Evolutionary conservation across 2,113 vertebrate species (phyloP).

Genomic region (Centrocercus urophasianus): DNA sequence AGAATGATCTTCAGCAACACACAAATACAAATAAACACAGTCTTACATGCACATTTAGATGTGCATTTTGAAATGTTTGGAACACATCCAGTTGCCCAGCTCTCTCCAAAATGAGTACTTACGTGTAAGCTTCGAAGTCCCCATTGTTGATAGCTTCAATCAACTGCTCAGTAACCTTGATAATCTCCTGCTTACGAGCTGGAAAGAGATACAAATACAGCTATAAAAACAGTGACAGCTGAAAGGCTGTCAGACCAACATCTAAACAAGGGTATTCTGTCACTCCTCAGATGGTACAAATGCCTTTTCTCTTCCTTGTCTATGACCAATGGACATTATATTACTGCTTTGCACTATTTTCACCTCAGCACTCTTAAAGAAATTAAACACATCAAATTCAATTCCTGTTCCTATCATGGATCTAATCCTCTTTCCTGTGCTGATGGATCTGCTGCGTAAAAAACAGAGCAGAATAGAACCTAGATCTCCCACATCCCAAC

Average conservation of each 20-base stretch:
- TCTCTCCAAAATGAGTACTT: slow-evolving; percentile 60
- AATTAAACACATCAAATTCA: not conserved
- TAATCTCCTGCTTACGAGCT: slow-evolving; percentile 98
- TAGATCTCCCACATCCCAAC: not conserved
- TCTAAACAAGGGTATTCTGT: not conserved
- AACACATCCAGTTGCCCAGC: not conserved
- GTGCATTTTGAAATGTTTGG: not conserved
- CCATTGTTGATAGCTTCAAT: slow-evolving; percentile 98
- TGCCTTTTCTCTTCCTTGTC: not conserved
- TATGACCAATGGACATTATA: not conserved
- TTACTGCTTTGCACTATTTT: not conserved
- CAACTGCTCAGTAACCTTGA: slow-evolving; percentile 96
- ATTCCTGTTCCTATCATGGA: not conserved
- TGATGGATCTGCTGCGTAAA: not conserved
- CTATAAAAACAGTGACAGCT: not conserved
- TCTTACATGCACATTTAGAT: accelerated
- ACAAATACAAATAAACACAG: not conserved
- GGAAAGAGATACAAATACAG: slow-evolving; percentile 11
- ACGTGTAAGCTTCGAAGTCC: slow-evolving; percentile 99
- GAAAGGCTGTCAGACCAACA: slow-evolving; percentile 6
- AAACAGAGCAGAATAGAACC: not conserved
- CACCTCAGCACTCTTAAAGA: not conserved
- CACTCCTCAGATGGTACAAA: not conserved
- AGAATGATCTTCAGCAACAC: not conserved
- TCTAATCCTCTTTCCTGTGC: not conserved